Conservation (phyloP, 2,888 invertebrate species). For the Oxyteleia sp. region DNA sequence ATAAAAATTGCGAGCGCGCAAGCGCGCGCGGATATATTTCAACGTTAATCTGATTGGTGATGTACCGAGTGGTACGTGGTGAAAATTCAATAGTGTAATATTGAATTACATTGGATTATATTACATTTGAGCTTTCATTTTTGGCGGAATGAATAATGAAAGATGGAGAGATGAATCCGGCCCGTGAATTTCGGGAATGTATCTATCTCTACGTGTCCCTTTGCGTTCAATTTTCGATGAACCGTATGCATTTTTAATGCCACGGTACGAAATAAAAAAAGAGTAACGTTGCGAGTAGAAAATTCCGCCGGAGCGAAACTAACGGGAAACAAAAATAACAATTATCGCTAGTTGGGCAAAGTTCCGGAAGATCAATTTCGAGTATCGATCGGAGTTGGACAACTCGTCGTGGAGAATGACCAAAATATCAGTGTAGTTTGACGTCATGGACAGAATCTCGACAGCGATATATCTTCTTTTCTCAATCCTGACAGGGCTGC, state of each 20-base stretch:
- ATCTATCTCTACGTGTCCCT: too few species aligned
- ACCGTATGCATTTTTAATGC: too few species aligned
- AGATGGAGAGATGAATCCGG: neutral
- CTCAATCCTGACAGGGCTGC: slow-evolving; percentile 20
- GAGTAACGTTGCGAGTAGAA: neutral
- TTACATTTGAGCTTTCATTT: slow-evolving; percentile 15
- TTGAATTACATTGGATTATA: slow-evolving; percentile 9
- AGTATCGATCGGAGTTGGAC: slow-evolving; percentile 30
- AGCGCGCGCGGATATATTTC: too few species aligned
- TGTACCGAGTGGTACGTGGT: too few species aligned
- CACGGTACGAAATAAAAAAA: too few species aligned
- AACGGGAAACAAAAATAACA: slow-evolving; percentile 24
- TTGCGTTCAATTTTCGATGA: neutral
- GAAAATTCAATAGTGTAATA: slow-evolving; percentile 12
- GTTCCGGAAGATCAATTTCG: slow-evolving; percentile 15
- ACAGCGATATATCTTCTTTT: slow-evolving; percentile 51
- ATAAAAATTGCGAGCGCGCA: too few species aligned
- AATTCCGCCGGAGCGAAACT: too few species aligned
- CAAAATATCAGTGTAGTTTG: slow-evolving; percentile 30
- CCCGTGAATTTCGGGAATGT: too few species aligned
- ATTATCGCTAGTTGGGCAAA: slow-evolving; percentile 10
- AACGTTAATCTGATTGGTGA: too few species aligned
- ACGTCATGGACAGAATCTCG: slow-evolving; percentile 20
- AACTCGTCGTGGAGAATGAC: slow-evolving; percentile 10
- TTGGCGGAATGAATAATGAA: slow-evolving; percentile 9